Base-by-base conservation (phyloP, 2,113 vertebrate genomes). In the Rousettus leschenaultii region DNA sequence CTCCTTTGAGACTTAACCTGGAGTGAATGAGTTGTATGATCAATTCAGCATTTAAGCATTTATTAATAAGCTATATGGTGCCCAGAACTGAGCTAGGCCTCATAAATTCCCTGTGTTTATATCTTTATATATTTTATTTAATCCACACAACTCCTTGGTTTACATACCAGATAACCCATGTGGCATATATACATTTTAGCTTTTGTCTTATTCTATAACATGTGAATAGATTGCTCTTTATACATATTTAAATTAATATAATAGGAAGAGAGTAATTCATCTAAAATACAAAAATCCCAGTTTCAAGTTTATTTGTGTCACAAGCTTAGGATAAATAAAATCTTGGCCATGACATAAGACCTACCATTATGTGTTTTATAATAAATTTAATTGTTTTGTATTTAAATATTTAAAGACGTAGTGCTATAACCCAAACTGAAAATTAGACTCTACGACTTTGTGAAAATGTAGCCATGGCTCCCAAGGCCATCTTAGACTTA, bases 361-460 rank as follows among this genome's bases (percentile, higher is more conserved):
- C 10, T 45, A 91, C 33, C 38, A 68, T 63, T 75, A 48, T 75
- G 40, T 40, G 68, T 55, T 80, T 63, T 70, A 65, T 43, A 35
- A 51, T 70, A 40, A 63, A 70, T 28, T 71, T 71, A 75, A 86
- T 40, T 66, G 71, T 77, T 89, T n/a, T 18, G 16, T 35, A 83
- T 33, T 95, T 82, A 89, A 86, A 80, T 82, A 75, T 77, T 89
- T 92, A 82, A 86, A 35, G 70, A 61, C 10, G 12, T 86, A 33
- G 30, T 68, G 21, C 28, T 91, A 59, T 57, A 82, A 73, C 28
- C 21, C 24, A 59, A 40, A 88, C 24, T 73, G 66, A 92, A 74
- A 53, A 35, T 63, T 38, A 61, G 5, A 40, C 5, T 5, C 4
- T 5, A 57, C 24, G 35, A 48, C 33, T 65, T 10, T 55, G 35